Evolutionary conservation across 37 sponge, comb jelly and placozoan genomes (phyloP), one percentile per base, ranked within the genome.

Genomic region (Theonella swinhoei): DNA sequence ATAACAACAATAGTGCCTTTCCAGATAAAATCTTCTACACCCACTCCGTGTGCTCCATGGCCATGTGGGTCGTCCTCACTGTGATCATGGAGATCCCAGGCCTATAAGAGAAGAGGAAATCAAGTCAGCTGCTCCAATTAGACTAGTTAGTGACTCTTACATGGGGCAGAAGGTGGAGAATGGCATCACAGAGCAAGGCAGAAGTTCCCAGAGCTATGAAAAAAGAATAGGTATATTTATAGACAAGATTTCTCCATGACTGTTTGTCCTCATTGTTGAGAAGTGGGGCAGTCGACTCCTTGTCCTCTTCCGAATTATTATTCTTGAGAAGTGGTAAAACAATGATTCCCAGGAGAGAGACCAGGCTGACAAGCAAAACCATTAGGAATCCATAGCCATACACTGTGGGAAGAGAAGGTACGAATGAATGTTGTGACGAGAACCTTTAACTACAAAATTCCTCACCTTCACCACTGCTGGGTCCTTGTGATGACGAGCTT

Each of bases 381-480:
- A 89, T 83, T 30, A 88, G 68, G 61, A 91, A 91, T 0, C 92
- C 92, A 84, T 83, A 85, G 4, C 92, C 92, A 66, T 88, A 94
- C 1, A 86, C 95, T n/a, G n/a, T n/a, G 90, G 76, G 32, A 63
- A 29, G 69, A 9, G 30, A 31, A 47, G 43, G 34, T 20, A 42
- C 0, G 76, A 23, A 26, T 75, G 76, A 22, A n/a, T n/a, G n/a
- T n/a, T n/a, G n/a, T n/a, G n/a, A n/a, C n/a, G n/a, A n/a, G n/a
- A n/a, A n/a, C n/a, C n/a, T n/a, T n/a, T n/a, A n/a, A n/a, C n/a
- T n/a, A n/a, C n/a, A n/a, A n/a, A n/a, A n/a, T n/a, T n/a, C n/a
- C n/a, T n/a, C n/a, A n/a, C n/a, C n/a, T n/a, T n/a, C n/a, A n/a
- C n/a, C n/a, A n/a, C n/a, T n/a, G n/a, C n/a, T n/a, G n/a, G n/a